Base-by-base conservation (phyloP, 2,797 vertebrate genomes). In the Coreius guichenoti region DNA sequence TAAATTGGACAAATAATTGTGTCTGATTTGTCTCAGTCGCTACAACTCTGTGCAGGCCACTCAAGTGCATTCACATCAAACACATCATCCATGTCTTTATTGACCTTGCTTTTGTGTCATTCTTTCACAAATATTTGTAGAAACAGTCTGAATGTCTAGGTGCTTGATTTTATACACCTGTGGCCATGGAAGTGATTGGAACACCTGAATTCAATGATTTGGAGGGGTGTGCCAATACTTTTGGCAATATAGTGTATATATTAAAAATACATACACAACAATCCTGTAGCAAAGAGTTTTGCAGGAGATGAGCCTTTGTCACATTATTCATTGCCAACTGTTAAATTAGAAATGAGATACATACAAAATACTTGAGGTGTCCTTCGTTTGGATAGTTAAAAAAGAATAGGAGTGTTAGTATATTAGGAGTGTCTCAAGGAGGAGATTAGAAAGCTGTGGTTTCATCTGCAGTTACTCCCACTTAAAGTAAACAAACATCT, bases 401-500 rank as follows among this genome's bases (percentile, higher is more conserved):
- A 76, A 65, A 14, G 29, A 9, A 76, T 6, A 9, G 4, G 7
- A 49, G 16, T 63, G 36, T 26, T 61, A 43, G 39, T 2, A 43
- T 43, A 3, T 43, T 43, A 11, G 8, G 1, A 43, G 43, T 36
- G 29, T 76, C 23, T 54, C 58, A 8, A 23, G 61, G 14, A 5
- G 0, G 29, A 82, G 33, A 33, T 51, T 75, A 84, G 80, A 88
- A 73, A 23, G 63, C 33, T 7, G 33, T 49, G 23, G 45, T 74
- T 84, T 83, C 58, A 83, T 51, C 65, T 81, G 70, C 63, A 70
- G 39, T 80, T 29, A 29, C 86, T 80, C 43, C 84, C 86, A 68
- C 83, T 87, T 61, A 86, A 87, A 87, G 89, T 90, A 91, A 93
- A 93, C 90, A 91, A 91, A 84, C 83, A 81, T 86, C 84, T 86